Evolutionary conservation across 2,113 vertebrate genomes (phyloP).

Genomic region (Riparia riparia): DNA sequence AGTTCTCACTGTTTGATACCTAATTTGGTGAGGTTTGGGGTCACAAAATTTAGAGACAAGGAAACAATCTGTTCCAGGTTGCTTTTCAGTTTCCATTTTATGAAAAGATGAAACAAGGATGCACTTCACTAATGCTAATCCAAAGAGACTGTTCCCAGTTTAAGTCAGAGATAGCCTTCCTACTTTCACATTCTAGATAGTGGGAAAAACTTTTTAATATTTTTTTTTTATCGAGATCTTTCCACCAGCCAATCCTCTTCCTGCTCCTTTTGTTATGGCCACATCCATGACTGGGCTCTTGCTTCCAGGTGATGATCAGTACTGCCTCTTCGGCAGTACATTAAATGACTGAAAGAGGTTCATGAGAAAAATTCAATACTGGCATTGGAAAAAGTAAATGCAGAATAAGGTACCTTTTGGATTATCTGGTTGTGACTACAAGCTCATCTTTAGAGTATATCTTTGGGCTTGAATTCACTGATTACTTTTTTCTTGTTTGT

Average conservation of each 20-base stretch:
- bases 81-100: background rate
- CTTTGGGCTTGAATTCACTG: background rate
- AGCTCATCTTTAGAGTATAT: background rate
- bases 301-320: background rate
- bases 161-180: background rate
- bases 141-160: background rate
- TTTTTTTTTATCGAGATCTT: accelerated
- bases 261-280: background rate
- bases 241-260: background rate
- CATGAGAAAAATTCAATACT: background rate
- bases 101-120: background rate
- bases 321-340: background rate
- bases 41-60: background rate
- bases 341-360: background rate
- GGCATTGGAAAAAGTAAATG: background rate
- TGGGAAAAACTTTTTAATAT: background rate
- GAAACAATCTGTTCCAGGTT: background rate
- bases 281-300: background rate
- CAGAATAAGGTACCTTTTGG: background rate
- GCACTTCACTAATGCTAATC: background rate
- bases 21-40: background rate
- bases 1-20: background rate
- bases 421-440: background rate
- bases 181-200: background rate
- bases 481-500: background rate